Evolutionary conservation across 2,113 vertebrate species (phyloP), one percentile per base, ranked within the genome.

Genomic region (Chlorocebus sabaeus): DNA sequence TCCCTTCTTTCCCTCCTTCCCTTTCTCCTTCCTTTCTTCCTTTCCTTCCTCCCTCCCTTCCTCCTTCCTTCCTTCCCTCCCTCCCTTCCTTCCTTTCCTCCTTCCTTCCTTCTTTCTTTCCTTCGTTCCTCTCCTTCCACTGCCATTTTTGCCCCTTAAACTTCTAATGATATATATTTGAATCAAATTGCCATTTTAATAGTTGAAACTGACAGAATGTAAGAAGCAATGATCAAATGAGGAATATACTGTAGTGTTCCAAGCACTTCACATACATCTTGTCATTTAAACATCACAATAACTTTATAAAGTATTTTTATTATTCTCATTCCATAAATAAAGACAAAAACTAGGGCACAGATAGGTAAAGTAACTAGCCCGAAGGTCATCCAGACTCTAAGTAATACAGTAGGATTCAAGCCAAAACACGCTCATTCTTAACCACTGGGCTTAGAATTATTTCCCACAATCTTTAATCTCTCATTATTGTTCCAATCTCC

Each of bases 171-270:
- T 64, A 38, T n/a, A 38, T 2, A 84, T 92, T 43, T 81, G 43
- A 83, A 94, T 89, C 11, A 32, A 85, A 85, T 87, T 94, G 79
- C 30, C 91, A 43, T 20, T 52, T 57, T 57, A 90, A 86, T 64
- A 78, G 8, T 11, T 91, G 2, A 96, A 88, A 50, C n/a, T 6
- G n/a, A 86, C 5, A 67, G 59, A 16, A 73, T 6, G 32, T 59
- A 67, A 68, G 12, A 0, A 40, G 16, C 59, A 68, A 72, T 68
- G 18, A 92, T 83, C n/a, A 93, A 90, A 89, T 59, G 27, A 59
- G 61, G 8, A 38, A 38, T 8, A 10, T 35, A 1, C 10, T 70
- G 4, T 73, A 4, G 22, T 75, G 0, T 52, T 35, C 52, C 40
- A 52, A 59, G 20, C 40, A 32, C 10, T 50, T 52, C 22, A 25